Percentiles rank a stretch among this genome's conserved stretches.
These are phyloP conservation scores for Rousettus madagascariensis DNA, from an alignment of 2,797 vertebrate species.

Conservation along the genomic window DNA sequence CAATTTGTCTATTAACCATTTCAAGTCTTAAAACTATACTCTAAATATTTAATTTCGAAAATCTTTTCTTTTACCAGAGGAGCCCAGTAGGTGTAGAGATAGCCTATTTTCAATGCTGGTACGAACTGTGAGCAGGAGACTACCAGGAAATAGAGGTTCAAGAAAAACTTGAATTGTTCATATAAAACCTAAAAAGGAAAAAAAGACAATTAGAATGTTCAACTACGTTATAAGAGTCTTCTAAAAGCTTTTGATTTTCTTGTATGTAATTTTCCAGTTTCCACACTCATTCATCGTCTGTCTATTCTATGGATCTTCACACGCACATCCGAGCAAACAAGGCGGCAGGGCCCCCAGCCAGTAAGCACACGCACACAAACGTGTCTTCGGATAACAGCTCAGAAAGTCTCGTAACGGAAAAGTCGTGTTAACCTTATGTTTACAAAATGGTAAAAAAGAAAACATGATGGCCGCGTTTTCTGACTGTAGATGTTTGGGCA, in stretches of 20 bases:
- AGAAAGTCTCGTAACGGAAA: background rate
- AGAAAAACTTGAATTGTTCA: conserved; percentile 99
- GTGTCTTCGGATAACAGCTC: background rate
- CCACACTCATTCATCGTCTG: background rate
- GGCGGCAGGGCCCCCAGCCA: background rate
- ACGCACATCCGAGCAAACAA: background rate
- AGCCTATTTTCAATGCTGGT: conserved; percentile 96
- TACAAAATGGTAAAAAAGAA: background rate
- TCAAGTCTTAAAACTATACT: background rate
- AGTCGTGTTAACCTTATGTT: background rate
- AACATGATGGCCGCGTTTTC: background rate
- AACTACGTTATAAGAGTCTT: background rate
- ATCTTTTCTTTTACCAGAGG: conserved; percentile 92
- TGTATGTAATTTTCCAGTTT: background rate
- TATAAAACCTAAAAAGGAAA: conserved; percentile 94
- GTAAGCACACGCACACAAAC: background rate
- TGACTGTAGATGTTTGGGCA: background rate
- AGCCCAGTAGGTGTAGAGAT: conserved; percentile 99
- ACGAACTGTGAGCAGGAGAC: conserved; percentile 99
- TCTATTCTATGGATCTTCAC: background rate
- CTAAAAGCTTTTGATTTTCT: background rate
- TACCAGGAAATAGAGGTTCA: conserved; percentile 98
- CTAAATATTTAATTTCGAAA: conserved; percentile 45
- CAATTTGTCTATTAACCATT: background rate
- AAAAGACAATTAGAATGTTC: conserved; percentile 57